These are phyloP conservation scores for Rhopalosiphum nymphaeae DNA, from an alignment of 2,888 invertebrate genomes.

Conservation along the genomic window DNA sequence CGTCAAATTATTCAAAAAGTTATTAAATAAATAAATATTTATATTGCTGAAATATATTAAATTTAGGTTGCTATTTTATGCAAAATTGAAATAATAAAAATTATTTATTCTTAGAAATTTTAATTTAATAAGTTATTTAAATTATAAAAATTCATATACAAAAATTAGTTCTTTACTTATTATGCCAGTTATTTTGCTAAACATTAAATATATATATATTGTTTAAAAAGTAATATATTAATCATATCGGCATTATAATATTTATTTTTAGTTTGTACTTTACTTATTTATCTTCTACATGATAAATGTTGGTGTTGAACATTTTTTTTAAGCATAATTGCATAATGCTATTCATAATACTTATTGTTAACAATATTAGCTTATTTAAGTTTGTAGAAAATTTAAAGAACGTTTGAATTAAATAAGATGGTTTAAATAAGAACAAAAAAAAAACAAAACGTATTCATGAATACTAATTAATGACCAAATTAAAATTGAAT, in stretches of 20 bases:
- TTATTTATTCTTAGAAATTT: background rate
- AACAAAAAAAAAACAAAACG: slow-evolving; percentile 1
- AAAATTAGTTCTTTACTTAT: background rate
- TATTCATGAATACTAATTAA: slow-evolving; percentile 1
- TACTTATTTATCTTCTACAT: background rate
- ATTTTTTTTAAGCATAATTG: background rate
- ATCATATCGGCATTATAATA: background rate
- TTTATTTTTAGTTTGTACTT: background rate
- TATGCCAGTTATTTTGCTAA: background rate
- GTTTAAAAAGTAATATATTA: background rate
- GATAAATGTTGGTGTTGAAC: background rate
- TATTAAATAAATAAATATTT: background rate
- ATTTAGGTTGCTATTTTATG: background rate
- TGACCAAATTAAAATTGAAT: background rate
- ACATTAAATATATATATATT: background rate
- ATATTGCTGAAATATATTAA: background rate
- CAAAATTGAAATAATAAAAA: background rate
- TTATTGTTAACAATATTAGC: background rate
- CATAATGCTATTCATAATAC: background rate
- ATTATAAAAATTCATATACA: background rate
- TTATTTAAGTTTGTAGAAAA: background rate
- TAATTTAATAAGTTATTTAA: background rate
- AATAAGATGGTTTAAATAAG: background rate
- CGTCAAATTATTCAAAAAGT: background rate
- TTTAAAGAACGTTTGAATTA: background rate